phyloP scores from a whole-genome alignment of 1,140 invertebrate species.

The Choristoneura fumiferana region DNA sequence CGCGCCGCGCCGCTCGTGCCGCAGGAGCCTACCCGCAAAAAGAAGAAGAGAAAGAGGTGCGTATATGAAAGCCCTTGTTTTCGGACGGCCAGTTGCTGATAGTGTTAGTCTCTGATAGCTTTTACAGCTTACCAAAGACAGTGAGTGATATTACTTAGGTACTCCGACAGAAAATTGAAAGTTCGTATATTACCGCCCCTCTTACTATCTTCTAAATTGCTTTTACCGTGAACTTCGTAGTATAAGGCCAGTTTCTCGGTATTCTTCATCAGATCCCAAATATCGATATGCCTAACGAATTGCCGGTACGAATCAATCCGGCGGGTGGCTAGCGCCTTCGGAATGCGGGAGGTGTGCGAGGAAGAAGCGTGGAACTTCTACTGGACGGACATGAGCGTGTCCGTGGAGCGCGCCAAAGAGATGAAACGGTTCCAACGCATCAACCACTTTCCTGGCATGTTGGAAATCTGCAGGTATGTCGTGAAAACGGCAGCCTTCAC shows the following conservation, averaged over 20 bases:
- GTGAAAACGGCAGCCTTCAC: too few species aligned
- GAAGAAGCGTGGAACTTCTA: slow-evolving; percentile 92
- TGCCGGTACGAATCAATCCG: slow-evolving; percentile 87
- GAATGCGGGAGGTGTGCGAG: slow-evolving; percentile 89
- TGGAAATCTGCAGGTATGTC: slow-evolving; percentile 87
- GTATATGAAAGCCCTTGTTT: background rate
- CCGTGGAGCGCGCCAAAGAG: slow-evolving; percentile 90
- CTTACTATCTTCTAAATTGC: too few species aligned
- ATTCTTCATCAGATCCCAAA: slow-evolving; percentile 54
- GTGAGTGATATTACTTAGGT: too few species aligned
- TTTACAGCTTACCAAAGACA: too few species aligned
- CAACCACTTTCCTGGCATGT: slow-evolving; percentile 96
- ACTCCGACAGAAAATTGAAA: too few species aligned
- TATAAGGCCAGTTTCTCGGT: slow-evolving; percentile 9
- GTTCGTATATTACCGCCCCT: too few species aligned
- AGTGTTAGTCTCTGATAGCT: too few species aligned
- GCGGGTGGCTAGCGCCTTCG: slow-evolving; percentile 84
- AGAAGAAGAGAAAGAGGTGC: slow-evolving; percentile 67
- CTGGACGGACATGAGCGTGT: slow-evolving; percentile 92
- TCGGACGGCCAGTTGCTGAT: too few species aligned
- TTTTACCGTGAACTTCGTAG: too few species aligned
- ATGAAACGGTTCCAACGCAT: slow-evolving; percentile 95
- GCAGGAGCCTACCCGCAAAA: slow-evolving; percentile 53
- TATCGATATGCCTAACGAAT: slow-evolving; percentile 85
- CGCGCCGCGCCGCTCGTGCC: slow-evolving; percentile 54